A percentile compares a stretch with the other conserved stretches of the same genome.
These are phyloP conservation scores for Amblyteles armatorius DNA, from an alignment of 2,888 invertebrate species.

Conservation along the genomic window DNA sequence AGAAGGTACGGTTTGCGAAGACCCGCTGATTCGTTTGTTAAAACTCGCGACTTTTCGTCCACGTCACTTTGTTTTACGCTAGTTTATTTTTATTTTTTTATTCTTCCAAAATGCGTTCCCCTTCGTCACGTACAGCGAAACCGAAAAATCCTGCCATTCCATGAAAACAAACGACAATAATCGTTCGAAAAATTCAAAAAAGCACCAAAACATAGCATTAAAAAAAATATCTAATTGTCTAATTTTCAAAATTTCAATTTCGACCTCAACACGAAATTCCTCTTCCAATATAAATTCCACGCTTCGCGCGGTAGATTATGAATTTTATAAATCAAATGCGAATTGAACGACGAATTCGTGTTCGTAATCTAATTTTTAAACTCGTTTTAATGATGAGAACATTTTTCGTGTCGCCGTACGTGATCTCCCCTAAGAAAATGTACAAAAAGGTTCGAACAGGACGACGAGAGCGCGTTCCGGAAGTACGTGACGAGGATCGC, in stretches of 20 bases:
- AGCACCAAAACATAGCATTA: neutral
- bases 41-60: conserved; percentile 9
- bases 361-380: neutral
- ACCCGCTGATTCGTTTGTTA: conserved; percentile 28
- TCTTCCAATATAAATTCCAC: neutral
- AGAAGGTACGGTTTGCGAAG: conserved; percentile 43
- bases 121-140: conserved; percentile 47
- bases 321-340: neutral
- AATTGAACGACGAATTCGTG: neutral
- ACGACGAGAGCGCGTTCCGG: conserved; percentile 25
- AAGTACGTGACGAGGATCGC: conserved; percentile 37
- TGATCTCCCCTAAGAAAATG: conserved; percentile 41
- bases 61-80: conserved; percentile 20
- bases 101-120: conserved; percentile 53
- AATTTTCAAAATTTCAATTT: conserved; percentile 3
- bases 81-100: conserved; percentile 19
- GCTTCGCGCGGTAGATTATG: neutral
- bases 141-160: conserved; percentile 6
- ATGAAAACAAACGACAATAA: neutral
- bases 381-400: neutral
- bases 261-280: neutral
- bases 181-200: neutral
- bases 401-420: neutral
- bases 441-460: conserved; percentile 46
- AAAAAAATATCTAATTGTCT: neutral